These are phyloP conservation scores for Halocynthia aurantium DNA, from an alignment of 23 tunicate species.

Conservation along the genomic window DNA sequence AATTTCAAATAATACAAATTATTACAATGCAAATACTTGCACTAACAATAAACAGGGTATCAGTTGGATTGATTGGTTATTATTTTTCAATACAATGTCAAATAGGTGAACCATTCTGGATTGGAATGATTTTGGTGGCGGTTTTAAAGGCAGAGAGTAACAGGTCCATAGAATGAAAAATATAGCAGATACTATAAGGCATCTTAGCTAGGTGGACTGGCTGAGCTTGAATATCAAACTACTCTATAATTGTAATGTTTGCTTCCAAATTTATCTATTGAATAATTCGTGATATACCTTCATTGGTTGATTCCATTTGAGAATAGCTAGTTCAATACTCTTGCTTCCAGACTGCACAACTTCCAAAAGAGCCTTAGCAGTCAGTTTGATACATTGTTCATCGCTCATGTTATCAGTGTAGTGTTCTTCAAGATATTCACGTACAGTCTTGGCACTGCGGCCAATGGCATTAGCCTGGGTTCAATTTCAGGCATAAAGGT, in stretches of 20 bases:
- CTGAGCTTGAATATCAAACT: neutral
- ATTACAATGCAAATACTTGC: too few species aligned
- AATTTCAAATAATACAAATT: neutral
- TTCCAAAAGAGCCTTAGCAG: slow-evolving; percentile 81
- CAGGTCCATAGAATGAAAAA: too few species aligned
- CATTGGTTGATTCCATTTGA: slow-evolving; percentile 68
- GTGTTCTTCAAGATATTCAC: slow-evolving; percentile 91
- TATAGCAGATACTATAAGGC: too few species aligned
- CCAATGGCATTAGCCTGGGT: slow-evolving; percentile 96
- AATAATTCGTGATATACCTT: slow-evolving; percentile 19
- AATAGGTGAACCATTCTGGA: too few species aligned
- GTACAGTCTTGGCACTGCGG: slow-evolving; percentile 95
- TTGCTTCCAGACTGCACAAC: slow-evolving; percentile 95
- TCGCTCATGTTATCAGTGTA: slow-evolving; percentile 67
- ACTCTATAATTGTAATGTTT: neutral
- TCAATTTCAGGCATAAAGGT: neutral
- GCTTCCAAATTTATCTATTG: neutral
- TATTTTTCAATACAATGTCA: too few species aligned
- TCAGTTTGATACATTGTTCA: slow-evolving; percentile 60
- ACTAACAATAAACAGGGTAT: too few species aligned
- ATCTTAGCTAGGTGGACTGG: too few species aligned
- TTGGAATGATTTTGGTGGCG: too few species aligned
- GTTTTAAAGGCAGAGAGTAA: too few species aligned
- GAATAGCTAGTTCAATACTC: slow-evolving; percentile 95
- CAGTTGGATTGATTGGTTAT: too few species aligned